Conservation (phyloP, 2,797 vertebrate species). For the Chelon auratus region DNA sequence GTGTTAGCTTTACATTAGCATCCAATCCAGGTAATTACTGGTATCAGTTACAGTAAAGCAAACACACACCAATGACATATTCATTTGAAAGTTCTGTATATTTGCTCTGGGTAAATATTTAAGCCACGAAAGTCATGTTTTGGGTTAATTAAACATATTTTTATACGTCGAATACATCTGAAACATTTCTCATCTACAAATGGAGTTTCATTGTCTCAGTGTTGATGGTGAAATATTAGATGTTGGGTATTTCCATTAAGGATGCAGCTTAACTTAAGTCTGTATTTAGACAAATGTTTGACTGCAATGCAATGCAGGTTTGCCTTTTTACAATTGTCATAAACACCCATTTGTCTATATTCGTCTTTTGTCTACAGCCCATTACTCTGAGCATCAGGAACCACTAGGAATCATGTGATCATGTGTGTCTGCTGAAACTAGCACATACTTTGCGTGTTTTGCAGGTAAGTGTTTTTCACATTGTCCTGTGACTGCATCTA, state of each 20-base stretch:
- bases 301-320: conserved; percentile 5
- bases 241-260: neutral
- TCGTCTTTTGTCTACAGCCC: neutral
- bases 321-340: conserved; percentile 8
- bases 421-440: neutral
- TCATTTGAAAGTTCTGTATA: conserved; percentile 12
- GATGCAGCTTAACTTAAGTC: neutral
- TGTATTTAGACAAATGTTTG: too few relatives aligned
- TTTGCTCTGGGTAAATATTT: conserved; percentile 26
- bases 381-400: conserved; percentile 18
- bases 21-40: neutral
- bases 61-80: conserved; percentile 1
- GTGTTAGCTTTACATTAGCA: neutral
- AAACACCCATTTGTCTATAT: conserved; percentile 8
- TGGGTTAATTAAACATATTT: neutral
- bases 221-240: neutral
- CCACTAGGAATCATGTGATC: conserved; percentile 1
- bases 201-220: too few relatives aligned
- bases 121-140: conserved; percentile 5
- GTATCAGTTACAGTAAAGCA: conserved; percentile 21
- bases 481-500: conserved; percentile 13
- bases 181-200: neutral
- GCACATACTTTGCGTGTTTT: neutral
- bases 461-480: conserved; percentile 34
- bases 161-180: neutral